Base-by-base conservation (phyloP, 2,797 vertebrate genomes). In the Nothura maculosa region DNA sequence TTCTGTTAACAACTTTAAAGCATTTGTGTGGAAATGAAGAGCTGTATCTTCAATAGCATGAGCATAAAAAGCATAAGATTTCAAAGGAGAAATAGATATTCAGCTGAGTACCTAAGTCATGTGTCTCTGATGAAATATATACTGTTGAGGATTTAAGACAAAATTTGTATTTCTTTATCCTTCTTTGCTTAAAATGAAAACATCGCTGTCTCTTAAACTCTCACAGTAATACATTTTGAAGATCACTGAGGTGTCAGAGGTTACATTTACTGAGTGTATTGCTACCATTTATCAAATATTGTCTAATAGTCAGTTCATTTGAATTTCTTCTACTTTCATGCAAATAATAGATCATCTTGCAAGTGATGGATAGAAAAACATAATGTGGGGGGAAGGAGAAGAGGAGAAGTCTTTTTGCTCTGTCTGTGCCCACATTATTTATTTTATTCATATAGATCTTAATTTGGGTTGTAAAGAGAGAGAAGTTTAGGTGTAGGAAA, bases 301-400 rank as follows among this genome's bases (percentile, higher is more conserved):
- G 57, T 72, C 38, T 82, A 90, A 80, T 90, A 85, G 82, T 89
- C 72, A n/a, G 38, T 94, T 85, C 54, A 43, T 90, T 92, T 90
- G 24, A 93, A 85, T 87, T 55, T 5, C 82, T 94, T 94, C 68
- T 93, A 62, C 42, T 10, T 89, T 72, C 57, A 62, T 87, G 48
- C 9, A 95, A 82, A 85, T 68, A 81, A 90, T 47, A 74, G 24
- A 80, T 84, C 32, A 58, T 62, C 27, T 55, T 72, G 6, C 22
- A 88, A 92, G 6, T 7, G 69, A 34, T 82, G 42, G 14, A 10
- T 89, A 32, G 55, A 89, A 82, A 70, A 52, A 34, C 16, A 4
- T 68, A 55, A 43, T 7, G 34, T 47, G 5, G 5, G 12, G 3
- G 7, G 24, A 24, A 77, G 7, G 24, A 24, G 70, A 61, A 9